phyloP scores from a whole-genome alignment of 2,888 invertebrate genomes.

The Synanthedon formicaeformis region DNA sequence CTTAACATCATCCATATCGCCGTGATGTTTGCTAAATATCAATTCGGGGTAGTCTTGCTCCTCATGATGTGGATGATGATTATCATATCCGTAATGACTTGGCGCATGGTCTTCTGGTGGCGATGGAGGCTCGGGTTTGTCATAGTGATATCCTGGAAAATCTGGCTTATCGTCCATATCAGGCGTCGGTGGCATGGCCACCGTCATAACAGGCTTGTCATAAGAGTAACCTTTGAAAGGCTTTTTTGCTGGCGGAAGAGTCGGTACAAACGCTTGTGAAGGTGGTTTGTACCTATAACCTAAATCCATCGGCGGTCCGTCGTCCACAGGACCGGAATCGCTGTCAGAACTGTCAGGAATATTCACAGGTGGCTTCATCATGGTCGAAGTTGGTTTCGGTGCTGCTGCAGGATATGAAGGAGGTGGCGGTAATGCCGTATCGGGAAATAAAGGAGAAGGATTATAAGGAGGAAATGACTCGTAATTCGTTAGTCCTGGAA shows the following conservation, averaged over 20 bases:
- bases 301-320: slow-evolving; percentile 25
- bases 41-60: slow-evolving; percentile 42
- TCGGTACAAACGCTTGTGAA: slow-evolving; percentile 27
- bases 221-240: slow-evolving; percentile 47
- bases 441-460: slow-evolving; percentile 9
- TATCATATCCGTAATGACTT: slow-evolving; percentile 27
- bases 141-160: slow-evolving; percentile 21
- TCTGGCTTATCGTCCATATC: slow-evolving; percentile 30
- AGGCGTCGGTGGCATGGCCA: slow-evolving; percentile 23
- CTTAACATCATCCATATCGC: slow-evolving; percentile 19
- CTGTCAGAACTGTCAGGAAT: slow-evolving; percentile 18
- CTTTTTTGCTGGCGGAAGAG: slow-evolving; percentile 33
- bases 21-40: slow-evolving; percentile 40
- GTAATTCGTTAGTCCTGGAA: slow-evolving; percentile 44
- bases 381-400: slow-evolving; percentile 7
- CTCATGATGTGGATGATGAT: slow-evolving; percentile 35
- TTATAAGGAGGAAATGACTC: slow-evolving; percentile 59
- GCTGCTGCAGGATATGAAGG: slow-evolving; percentile 10
- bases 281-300: slow-evolving; percentile 47
- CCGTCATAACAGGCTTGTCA: slow-evolving; percentile 38
- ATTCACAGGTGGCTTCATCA: slow-evolving; percentile 25
- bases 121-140: slow-evolving; percentile 10
- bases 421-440: slow-evolving; percentile 10
- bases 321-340: slow-evolving; percentile 21
- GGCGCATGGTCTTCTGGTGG: slow-evolving; percentile 1